Evolutionary conservation across 2,113 vertebrate species (phyloP).

Genomic region (Cyanoramphus novaezelandiae): DNA sequence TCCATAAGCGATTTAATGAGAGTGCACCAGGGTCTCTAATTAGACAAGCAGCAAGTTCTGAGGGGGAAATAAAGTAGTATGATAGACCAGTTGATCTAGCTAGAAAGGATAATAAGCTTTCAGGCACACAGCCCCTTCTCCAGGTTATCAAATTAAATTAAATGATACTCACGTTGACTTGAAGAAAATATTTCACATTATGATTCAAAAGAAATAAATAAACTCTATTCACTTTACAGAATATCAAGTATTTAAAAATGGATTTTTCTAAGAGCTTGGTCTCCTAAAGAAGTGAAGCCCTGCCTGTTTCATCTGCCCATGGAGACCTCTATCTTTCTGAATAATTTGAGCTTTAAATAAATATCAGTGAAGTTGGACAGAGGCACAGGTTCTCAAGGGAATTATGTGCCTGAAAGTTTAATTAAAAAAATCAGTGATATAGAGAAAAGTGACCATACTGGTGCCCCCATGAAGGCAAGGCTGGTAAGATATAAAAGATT

Average conservation of each 20-base stretch:
- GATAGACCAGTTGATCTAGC: neutral
- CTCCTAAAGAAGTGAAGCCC: neutral
- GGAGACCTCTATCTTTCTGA: neutral
- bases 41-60: neutral
- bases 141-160: constrained; percentile 13
- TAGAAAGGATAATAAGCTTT: neutral
- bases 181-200: neutral
- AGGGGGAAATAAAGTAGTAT: neutral
- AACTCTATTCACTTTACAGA: neutral
- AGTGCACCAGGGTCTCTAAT: constrained; percentile 5
- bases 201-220: constrained; percentile 32
- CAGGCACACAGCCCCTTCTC: neutral
- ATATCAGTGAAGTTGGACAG: neutral
- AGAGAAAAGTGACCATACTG: neutral
- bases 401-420: neutral
- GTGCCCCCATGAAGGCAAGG: neutral
- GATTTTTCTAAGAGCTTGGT: neutral
- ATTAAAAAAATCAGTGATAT: neutral
- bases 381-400: neutral
- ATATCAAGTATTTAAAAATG: neutral
- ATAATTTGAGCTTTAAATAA: neutral
- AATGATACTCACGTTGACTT: neutral
- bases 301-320: neutral
- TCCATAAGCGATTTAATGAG: neutral
- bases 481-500: neutral